Base-by-base conservation (phyloP, 2,888 invertebrate species). In the Erannis defoliaria region DNA sequence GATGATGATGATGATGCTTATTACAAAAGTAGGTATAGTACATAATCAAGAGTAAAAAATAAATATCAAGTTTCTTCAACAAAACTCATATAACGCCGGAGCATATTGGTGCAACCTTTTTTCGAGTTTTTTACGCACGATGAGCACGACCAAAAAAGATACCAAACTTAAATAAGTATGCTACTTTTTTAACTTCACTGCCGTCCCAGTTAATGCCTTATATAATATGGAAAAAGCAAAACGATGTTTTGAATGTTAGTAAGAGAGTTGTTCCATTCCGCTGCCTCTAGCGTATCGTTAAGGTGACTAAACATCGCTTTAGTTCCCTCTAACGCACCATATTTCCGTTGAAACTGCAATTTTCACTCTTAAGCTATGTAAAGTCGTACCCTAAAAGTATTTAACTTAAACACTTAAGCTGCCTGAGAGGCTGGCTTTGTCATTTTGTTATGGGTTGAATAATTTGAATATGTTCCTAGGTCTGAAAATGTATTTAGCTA, bases 261-360 rank as follows among this genome's bases (percentile, higher is more conserved):
- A 64, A 64, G 71, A 71, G 67, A 75, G 76, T 73, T 76, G 74
- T 73, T 61, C 71, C 77, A 73, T 71, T 79, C 72, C 57, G 64
- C 58, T 55, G 76, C 71, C 82, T 75, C 82, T 68, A 48, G 80
- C 55, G 67, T 75, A 76, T 82, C 84, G 80, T 85, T 85, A 80
- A 76, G 71, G 77, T 76, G 75, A 78, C 77, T 82, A 74, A 83
- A 82, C 78, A 78, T 76, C 75, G 73, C 76, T 80, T 76, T 76
- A 77, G 78, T 78, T 81, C 70, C 73, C 76, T 80, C 80, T 74
- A 76, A 81, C 73, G 71, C 78, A 73, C 76, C 68, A 75, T 79
- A 80, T 77, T 75, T 79, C 71, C 68, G 67, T 65, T 60, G 57
- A 68, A 78, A 81, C 78, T 82, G 78, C 80, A 80, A 81, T 78